Evolutionary conservation across 2,888 invertebrate genomes (phyloP), one percentile per base, ranked within the genome.

Genomic region (Drosophila mulleri): DNA sequence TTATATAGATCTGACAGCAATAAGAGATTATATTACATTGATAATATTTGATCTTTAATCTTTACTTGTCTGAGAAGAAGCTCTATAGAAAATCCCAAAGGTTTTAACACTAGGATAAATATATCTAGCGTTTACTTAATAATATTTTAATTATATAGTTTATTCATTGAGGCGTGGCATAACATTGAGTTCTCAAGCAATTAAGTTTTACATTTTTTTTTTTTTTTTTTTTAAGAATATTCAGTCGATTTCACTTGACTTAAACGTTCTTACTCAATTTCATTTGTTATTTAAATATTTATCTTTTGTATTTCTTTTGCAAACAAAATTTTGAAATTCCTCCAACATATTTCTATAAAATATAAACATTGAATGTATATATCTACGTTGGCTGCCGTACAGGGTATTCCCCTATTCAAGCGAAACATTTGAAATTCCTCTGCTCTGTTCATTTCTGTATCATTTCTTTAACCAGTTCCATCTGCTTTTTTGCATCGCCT

Each of bases 401-500:
- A 57, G 44, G 44, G 45, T 62, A 61, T 54, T 54, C 37, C 53
- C 37, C 37, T 71, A 45, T 39, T 39, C 60, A 62, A 7, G 41
- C 54, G 58, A 32, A 52, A 9, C 32, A 35, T 37, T 53, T 53
- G 9, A 6, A 16, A 20, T 41, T 7, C n/a, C 29, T 35, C 12
- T 39, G 47, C n/a, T 26, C 47, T 9, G 23, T 5, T 53, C n/a
- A n/a, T n/a, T n/a, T 11, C 6, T 39, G 23, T 26, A 16, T 8
- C 9, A 79, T 84, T 70, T 80, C 54, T 44, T 54, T 54, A 78
- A 82, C 82, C 67, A 58, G 72, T 79, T 87, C 58, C 29, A 35
- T 32, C 72, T 56, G 67, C 45, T 52, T 69, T 67, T 67, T 72
- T 60, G 78, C 50, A 60, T 60, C 56, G 54, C 44, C 45, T 59